phyloP scores from a whole-genome alignment of 1,140 invertebrate genomes.

The Dinoponera quadriceps region DNA sequence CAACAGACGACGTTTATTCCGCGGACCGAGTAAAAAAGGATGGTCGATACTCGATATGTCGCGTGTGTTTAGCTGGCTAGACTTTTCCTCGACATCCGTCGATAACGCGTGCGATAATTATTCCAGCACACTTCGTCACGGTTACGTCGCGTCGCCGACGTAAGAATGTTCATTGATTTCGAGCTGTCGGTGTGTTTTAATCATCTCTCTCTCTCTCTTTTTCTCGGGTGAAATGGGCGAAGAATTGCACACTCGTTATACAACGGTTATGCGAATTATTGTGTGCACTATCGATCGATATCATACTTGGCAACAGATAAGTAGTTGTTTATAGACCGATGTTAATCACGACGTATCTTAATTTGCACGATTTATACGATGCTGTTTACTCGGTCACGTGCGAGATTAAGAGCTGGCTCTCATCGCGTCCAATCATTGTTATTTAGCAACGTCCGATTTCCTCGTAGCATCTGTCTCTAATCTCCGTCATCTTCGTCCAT shows the following conservation, averaged over 20 bases:
- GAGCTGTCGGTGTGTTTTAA: too few relatives aligned
- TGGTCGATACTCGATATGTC: too few relatives aligned
- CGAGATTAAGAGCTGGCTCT: neutral
- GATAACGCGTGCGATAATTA: too few relatives aligned
- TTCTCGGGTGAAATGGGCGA: too few relatives aligned
- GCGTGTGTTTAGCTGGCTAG: too few relatives aligned
- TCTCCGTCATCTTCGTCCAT: neutral
- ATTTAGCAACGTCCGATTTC: neutral
- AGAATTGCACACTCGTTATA: neutral
- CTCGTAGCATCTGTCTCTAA: neutral
- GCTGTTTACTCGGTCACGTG: neutral
- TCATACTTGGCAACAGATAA: constrained; percentile 68
- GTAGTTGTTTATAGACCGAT: constrained; percentile 59
- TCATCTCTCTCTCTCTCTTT: too few relatives aligned
- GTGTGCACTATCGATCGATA: constrained; percentile 54
- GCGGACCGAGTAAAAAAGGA: too few relatives aligned
- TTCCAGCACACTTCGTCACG: too few relatives aligned
- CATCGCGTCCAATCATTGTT: neutral
- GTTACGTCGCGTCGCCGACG: too few relatives aligned
- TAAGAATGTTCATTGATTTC: too few relatives aligned
- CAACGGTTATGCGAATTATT: constrained; percentile 38
- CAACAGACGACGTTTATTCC: too few relatives aligned
- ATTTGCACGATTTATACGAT: constrained; percentile 30
- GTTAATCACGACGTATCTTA: constrained; percentile 64
- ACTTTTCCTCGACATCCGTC: too few relatives aligned